These are phyloP conservation scores for Cichladusa arquata DNA, from an alignment of 2,113 vertebrate genomes.

Conservation along the genomic window DNA sequence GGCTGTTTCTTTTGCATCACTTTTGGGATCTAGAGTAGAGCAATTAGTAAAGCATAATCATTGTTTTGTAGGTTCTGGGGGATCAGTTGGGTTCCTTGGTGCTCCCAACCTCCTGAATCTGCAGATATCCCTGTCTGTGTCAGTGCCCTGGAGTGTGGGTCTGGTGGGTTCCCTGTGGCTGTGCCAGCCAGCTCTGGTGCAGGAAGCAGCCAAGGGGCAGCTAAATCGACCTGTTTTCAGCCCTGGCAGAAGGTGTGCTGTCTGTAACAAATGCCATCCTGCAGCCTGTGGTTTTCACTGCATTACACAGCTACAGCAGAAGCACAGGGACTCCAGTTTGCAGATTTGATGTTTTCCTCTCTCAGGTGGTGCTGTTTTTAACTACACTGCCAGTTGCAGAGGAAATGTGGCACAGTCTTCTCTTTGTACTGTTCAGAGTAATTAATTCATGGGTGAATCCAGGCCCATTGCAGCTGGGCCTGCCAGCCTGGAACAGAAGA, in stretches of 20 bases:
- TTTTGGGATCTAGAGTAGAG: not conserved
- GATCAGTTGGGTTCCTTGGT: accelerated
- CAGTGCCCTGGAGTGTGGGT: accelerated
- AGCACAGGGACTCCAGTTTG: not conserved
- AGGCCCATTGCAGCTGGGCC: not conserved
- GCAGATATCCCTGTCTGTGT: accelerated
- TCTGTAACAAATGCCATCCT: not conserved
- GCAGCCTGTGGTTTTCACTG: not conserved
- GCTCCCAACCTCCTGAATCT: not conserved
- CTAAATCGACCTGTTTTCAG: accelerated
- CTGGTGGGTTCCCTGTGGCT: accelerated
- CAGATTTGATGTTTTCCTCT: not conserved
- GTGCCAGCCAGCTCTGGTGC: accelerated
- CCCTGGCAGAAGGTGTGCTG: not conserved
- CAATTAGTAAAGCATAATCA: not conserved
- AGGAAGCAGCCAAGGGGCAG: not conserved
- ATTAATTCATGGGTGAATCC: not conserved
- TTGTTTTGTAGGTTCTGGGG: not conserved
- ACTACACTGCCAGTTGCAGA: not conserved
- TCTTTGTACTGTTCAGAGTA: not conserved
- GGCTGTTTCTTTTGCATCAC: not conserved
- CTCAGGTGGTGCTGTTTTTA: not conserved
- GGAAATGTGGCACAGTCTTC: not conserved
- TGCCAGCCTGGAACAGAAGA: not conserved
- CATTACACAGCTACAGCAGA: not conserved